Evolutionary conservation across 2,113 vertebrate species (phyloP).

Genomic region (Corvus moneduloides): DNA sequence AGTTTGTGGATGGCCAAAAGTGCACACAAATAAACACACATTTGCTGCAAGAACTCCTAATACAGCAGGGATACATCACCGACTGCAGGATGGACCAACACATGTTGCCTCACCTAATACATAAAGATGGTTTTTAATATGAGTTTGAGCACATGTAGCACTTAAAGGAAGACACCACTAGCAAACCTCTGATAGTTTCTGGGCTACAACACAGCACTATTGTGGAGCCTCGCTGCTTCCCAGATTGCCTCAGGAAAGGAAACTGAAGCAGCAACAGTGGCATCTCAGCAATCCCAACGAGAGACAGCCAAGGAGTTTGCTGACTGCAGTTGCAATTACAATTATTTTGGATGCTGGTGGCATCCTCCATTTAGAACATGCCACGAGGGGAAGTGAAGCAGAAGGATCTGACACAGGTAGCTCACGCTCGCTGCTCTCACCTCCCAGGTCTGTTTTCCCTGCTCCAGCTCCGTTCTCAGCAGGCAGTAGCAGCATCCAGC

Average conservation of each 20-base stretch:
- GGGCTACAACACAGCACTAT: not conserved
- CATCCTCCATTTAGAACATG: not conserved
- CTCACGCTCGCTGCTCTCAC: fast-evolving
- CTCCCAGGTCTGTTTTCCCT: not conserved
- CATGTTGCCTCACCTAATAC: not conserved
- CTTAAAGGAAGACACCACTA: not conserved
- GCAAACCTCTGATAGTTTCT: not conserved
- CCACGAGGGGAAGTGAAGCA: fast-evolving
- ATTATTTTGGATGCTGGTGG: not conserved
- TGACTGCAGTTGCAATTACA: not conserved
- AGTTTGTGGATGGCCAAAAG: not conserved
- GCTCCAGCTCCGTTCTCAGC: not conserved
- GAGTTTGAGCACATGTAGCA: not conserved
- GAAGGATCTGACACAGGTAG: not conserved
- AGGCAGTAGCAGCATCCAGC: not conserved
- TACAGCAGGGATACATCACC: not conserved
- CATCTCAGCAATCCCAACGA: not conserved
- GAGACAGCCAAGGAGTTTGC: not conserved
- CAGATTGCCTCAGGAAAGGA: not conserved
- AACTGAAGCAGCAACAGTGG: not conserved
- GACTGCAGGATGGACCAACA: not conserved
- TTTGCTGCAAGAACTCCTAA: not conserved
- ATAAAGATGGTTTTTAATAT: not conserved
- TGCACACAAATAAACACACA: not conserved
- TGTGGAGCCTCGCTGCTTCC: not conserved